Evolutionary conservation across 1,140 invertebrate species (phyloP), one percentile per base, ranked within the genome.

Genomic region (Pseudomyrmex dendroicus): DNA sequence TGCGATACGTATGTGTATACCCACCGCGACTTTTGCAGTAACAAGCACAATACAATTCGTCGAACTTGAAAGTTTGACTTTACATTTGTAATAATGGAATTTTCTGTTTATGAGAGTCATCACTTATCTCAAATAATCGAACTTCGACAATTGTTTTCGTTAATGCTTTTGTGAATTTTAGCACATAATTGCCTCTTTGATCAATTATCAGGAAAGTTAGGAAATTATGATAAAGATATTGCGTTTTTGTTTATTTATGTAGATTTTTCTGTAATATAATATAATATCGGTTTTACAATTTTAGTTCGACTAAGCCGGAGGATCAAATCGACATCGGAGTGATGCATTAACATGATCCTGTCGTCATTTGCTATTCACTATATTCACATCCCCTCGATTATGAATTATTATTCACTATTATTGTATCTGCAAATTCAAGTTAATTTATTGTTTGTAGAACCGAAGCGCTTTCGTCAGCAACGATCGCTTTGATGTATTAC

Each of bases 381-480:
- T 17, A 25, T 17, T 35, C 7, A 70, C 66, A 35, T 15, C 9
- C 20, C 12, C 15, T 25, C 22, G 52, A 68, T 57, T 46, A 48
- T 25, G 66, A 62, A 17, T 25, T n/a, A 78, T 70, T 78, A 59
- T 46, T 2, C 10, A 15, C 50, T 50, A 61, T 72, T 61, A 72
- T 72, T 80, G 15, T 72, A 59, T 22, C 76, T 50, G 44, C n/a
- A 70, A 78, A 78, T 78, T 78, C 54, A 13, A 48, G 76, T 59
- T 70, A 80, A 80, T 70, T 59, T 70, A 61, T 80, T 17, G 12
- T 72, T 25, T 59, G 35, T 72, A 57, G 54, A 9, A 59, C 20
- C 15, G 15, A 5, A 13, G 12, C 44, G 61, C 44, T 76, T 50
- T 35, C 35, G 35, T 35, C 50, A 54, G 35, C 61, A 61, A 25